phyloP scores from a whole-genome alignment of 2,888 invertebrate genomes.

The Penaeus monodon region DNA sequence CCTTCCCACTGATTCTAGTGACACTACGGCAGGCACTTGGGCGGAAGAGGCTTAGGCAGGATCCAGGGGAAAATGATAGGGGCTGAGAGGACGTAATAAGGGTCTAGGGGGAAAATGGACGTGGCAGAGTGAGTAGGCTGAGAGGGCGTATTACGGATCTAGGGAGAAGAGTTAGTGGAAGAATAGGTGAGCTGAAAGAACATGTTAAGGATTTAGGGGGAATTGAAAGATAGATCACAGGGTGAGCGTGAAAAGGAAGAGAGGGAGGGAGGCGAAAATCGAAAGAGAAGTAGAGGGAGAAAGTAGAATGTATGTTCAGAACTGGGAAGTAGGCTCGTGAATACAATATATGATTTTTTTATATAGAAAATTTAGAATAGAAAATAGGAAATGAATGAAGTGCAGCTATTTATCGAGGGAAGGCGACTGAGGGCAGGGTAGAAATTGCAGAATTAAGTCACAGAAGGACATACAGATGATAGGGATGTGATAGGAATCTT shows the following conservation, averaged over 20 bases:
- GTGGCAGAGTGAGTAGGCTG: too few relatives aligned
- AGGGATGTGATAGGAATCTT: neutral
- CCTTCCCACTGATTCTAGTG: too few relatives aligned
- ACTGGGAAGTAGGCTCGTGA: too few relatives aligned
- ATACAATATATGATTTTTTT: too few relatives aligned
- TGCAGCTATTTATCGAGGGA: neutral
- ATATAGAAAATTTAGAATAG: neutral
- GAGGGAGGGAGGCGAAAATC: neutral
- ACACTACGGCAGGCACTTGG: too few relatives aligned
- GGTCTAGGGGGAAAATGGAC: neutral
- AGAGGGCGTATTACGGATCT: too few relatives aligned
- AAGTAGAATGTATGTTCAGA: too few relatives aligned
- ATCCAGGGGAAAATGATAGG: neutral
- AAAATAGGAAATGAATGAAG: neutral
- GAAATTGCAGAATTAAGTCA: too few relatives aligned
- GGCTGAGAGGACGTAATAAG: neutral
- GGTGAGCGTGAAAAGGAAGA: neutral
- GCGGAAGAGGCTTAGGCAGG: too few relatives aligned
- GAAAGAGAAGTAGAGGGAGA: neutral
- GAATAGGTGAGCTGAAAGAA: too few relatives aligned
- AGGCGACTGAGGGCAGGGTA: neutral
- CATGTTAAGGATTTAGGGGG: too few relatives aligned
- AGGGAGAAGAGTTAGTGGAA: too few relatives aligned
- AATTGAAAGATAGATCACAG: constrained; percentile 5
- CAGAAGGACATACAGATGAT: neutral